Conservation (phyloP, 2,113 vertebrate species). For the Limnothrissa miodon region DNA sequence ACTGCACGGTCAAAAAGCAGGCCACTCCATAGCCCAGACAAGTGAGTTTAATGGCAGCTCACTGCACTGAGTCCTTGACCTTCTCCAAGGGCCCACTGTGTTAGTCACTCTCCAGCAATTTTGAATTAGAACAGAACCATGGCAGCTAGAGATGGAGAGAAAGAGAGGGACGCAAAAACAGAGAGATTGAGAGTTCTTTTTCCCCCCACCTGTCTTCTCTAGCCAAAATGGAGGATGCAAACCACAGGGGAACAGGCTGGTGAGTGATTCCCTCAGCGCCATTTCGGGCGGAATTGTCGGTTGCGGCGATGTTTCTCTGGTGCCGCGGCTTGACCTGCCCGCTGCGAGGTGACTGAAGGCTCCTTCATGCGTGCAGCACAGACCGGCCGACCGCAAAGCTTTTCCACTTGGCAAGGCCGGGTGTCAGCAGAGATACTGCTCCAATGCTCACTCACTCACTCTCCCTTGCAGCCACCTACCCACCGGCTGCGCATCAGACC, state of each 20-base stretch:
- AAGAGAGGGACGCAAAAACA: conserved; percentile 4
- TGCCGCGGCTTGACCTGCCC: conserved; percentile 25
- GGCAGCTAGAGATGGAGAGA: conserved; percentile 31
- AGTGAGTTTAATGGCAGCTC: conserved; percentile 63
- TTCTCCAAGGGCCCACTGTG: conserved; percentile 54
- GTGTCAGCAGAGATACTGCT: conserved; percentile 34
- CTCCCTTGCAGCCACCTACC: background rate
- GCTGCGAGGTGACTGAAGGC: conserved; percentile 34
- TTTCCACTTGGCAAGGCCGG: conserved; percentile 28
- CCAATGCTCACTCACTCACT: conserved; percentile 29
- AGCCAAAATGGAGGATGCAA: conserved; percentile 7
- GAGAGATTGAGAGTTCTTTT: conserved; percentile 1
- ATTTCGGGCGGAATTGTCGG: conserved; percentile 9
- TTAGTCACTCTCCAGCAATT: conserved; percentile 62
- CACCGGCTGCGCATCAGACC: conserved; percentile 42
- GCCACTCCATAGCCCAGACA: conserved; percentile 58
- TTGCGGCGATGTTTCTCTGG: conserved; percentile 27
- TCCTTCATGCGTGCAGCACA: conserved; percentile 36
- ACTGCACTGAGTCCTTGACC: conserved; percentile 54
- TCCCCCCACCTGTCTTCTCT: background rate
- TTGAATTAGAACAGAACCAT: conserved; percentile 56
- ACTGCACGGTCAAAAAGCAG: conserved; percentile 55
- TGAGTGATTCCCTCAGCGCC: conserved; percentile 7
- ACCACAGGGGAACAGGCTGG: background rate
- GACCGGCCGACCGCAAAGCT: conserved; percentile 25